phyloP scores from a whole-genome alignment of 2,113 vertebrate species.

The Octodon degus region DNA sequence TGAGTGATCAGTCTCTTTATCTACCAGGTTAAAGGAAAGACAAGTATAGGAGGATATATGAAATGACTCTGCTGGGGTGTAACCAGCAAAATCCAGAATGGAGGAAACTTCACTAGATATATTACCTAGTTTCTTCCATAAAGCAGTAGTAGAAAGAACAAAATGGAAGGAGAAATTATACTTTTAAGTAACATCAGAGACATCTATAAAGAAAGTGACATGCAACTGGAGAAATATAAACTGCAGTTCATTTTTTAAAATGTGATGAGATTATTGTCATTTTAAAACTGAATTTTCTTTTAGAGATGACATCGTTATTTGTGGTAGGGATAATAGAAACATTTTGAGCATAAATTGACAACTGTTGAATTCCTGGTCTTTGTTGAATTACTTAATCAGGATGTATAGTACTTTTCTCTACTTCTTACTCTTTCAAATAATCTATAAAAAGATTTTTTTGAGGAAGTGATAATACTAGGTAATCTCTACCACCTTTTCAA shows the following conservation, averaged over 20 bases:
- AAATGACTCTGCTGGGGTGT: background rate
- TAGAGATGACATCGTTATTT: background rate
- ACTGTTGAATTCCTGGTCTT: background rate
- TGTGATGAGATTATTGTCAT: background rate
- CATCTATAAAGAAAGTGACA: background rate
- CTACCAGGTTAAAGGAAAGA: background rate
- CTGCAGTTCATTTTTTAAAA: background rate
- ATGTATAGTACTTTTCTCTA: background rate
- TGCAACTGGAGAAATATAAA: background rate
- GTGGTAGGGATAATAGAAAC: background rate
- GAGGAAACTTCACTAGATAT: background rate
- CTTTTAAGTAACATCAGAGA: background rate
- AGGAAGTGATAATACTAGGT: constrained; percentile 4
- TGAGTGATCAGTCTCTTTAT: background rate
- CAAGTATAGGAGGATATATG: background rate
- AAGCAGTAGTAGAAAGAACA: background rate
- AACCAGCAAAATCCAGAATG: constrained; percentile 13
- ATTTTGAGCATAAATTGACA: background rate
- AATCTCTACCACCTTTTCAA: background rate
- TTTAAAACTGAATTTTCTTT: background rate
- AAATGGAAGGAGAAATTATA: background rate
- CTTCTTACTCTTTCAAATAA: background rate
- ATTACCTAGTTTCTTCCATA: background rate
- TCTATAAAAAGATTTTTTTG: background rate
- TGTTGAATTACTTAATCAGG: background rate